These are phyloP conservation scores for Thunnus albacares DNA, from an alignment of 2,797 vertebrate genomes.

Conservation along the genomic window DNA sequence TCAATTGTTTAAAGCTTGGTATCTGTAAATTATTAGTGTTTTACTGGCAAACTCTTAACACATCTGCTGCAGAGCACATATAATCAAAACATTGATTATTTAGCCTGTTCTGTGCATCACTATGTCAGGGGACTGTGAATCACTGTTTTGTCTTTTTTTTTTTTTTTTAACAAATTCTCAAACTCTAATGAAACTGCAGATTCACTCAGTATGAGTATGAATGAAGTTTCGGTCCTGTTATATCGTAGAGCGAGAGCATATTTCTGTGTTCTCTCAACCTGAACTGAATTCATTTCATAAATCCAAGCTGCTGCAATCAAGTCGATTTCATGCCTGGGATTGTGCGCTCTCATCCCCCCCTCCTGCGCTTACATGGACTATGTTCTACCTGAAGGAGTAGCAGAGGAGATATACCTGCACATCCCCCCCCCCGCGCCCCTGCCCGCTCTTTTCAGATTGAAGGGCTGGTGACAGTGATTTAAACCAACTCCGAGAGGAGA, in stretches of 20 bases:
- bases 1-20: constrained; percentile 39
- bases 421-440: constrained; percentile 4
- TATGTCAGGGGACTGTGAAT: constrained; percentile 23
- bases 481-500: constrained; percentile 64
- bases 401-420: constrained; percentile 59
- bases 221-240: constrained; percentile 28
- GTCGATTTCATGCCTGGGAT: constrained; percentile 40
- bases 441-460: constrained; percentile 26
- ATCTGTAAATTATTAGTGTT: constrained; percentile 60
- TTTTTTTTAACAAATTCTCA: constrained; percentile 24
- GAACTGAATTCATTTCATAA: constrained; percentile 30
- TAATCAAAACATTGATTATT: constrained; percentile 68
- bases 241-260: background rate
- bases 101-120: constrained; percentile 44
- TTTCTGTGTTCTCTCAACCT: constrained; percentile 18
- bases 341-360: constrained; percentile 8
- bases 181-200: constrained; percentile 38
- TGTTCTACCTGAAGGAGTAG: constrained; percentile 41
- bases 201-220: constrained; percentile 21
- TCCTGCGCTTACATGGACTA: background rate
- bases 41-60: constrained; percentile 35
- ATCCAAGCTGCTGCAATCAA: constrained; percentile 36
- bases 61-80: constrained; percentile 38
- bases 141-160: background rate
- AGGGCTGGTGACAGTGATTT: constrained; percentile 73